phyloP scores from a whole-genome alignment of 2,797 vertebrate species.

The Dallia pectoralis region DNA sequence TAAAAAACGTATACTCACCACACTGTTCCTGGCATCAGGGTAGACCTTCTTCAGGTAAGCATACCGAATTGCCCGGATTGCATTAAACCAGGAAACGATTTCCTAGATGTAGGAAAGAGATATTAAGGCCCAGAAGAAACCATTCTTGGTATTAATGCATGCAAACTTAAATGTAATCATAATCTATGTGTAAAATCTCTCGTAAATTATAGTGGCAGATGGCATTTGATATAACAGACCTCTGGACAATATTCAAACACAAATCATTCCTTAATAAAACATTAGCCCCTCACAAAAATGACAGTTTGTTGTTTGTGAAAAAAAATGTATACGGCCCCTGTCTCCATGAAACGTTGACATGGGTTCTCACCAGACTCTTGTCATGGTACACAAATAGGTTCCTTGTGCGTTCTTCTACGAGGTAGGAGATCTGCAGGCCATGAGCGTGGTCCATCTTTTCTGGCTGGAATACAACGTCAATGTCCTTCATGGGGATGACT shows the following conservation, averaged over 20 bases:
- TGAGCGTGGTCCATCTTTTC: slow-evolving; percentile 83
- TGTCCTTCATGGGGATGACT: slow-evolving; percentile 78
- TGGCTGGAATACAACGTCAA: slow-evolving; percentile 86
- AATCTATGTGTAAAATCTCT: no score
- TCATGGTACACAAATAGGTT: slow-evolving; percentile 92
- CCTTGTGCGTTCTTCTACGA: slow-evolving; percentile 72
- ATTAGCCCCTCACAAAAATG: no score
- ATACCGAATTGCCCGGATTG: slow-evolving; percentile 83
- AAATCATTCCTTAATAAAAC: no score
- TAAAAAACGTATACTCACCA: slow-evolving; percentile 69
- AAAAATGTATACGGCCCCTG: background rate
- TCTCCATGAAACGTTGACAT: background rate
- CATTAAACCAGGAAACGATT: slow-evolving; percentile 88
- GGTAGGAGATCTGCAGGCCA: slow-evolving; percentile 85
- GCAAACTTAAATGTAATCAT: no score
- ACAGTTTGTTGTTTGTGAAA: no score
- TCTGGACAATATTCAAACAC: no score
- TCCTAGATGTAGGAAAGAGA: slow-evolving; percentile 58
- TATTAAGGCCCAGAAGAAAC: background rate
- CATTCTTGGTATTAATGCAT: no score
- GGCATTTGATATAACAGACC: no score
- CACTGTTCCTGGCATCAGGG: slow-evolving; percentile 69
- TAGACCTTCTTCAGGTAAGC: slow-evolving; percentile 79
- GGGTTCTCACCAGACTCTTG: slow-evolving; percentile 77
- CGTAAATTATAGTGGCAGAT: no score